phyloP scores from a whole-genome alignment of 2,113 vertebrate species.

The Leptocoma aspasia region DNA sequence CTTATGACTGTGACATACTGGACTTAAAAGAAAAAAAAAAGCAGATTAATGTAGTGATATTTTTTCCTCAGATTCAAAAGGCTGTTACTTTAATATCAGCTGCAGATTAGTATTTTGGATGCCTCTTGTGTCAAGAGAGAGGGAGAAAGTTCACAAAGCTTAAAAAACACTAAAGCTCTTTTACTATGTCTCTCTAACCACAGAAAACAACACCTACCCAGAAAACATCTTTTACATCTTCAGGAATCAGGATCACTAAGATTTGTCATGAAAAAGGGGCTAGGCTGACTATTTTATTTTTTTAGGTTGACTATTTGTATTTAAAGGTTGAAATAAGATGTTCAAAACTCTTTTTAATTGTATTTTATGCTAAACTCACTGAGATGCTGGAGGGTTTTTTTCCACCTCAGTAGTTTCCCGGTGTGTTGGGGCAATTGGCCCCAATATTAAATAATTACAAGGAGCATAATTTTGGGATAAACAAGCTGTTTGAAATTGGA shows the following conservation, averaged over 20 bases:
- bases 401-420: constrained; percentile 9
- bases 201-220: background rate
- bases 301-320: background rate
- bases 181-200: background rate
- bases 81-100: constrained; percentile 38
- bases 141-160: background rate
- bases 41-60: background rate
- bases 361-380: background rate
- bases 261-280: background rate
- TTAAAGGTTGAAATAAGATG: background rate
- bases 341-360: background rate
- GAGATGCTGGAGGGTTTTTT: background rate
- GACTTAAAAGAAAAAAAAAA: no score
- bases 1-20: background rate
- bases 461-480: constrained; percentile 39
- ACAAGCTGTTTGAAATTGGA: constrained; percentile 17
- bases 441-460: constrained; percentile 44
- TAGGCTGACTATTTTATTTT: background rate
- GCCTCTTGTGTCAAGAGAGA: background rate
- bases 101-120: constrained; percentile 32
- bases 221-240: background rate
- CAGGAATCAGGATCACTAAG: background rate
- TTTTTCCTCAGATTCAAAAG: constrained; percentile 18
- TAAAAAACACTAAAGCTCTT: background rate
- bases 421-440: background rate